Evolutionary conservation across 2,888 invertebrate genomes (phyloP).

Genomic region (Orthosia cruda): DNA sequence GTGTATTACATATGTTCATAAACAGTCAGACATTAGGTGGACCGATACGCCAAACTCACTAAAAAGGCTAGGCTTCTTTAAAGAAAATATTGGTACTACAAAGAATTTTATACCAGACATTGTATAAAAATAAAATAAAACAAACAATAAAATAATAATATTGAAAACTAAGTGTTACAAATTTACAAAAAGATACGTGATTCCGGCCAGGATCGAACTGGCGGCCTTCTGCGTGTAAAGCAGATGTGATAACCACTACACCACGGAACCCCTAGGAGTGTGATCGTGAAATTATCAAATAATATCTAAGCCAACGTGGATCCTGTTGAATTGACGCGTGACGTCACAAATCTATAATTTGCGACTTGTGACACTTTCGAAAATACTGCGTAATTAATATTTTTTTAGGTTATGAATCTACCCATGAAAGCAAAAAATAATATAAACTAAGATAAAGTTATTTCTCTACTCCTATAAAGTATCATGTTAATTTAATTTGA

Average conservation of each 20-base stretch:
- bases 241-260: conserved; percentile 90
- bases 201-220: conserved; percentile 91
- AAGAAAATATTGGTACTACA: too few species aligned
- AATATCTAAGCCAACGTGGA: accelerated
- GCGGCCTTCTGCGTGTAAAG: conserved; percentile 91
- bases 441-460: not conserved
- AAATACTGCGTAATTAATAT: not conserved
- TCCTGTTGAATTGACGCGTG: not conserved
- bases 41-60: too few species aligned
- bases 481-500: not conserved
- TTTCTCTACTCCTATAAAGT: not conserved
- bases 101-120: too few species aligned
- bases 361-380: not conserved
- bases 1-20: too few species aligned
- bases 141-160: not conserved
- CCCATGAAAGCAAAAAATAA: not conserved
- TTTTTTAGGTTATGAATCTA: conserved; percentile 22
- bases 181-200: conserved; percentile 77
- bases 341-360: not conserved
- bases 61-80: too few species aligned
- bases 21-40: too few species aligned
- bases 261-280: conserved; percentile 82
- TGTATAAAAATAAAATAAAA: not conserved
- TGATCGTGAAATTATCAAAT: accelerated
- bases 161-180: not conserved